Percentiles rank a stretch among this genome's conserved stretches.
Evolutionary conservation across 2,888 invertebrate genomes (phyloP).

Genomic region (Drosophila nigritarsus): DNA sequence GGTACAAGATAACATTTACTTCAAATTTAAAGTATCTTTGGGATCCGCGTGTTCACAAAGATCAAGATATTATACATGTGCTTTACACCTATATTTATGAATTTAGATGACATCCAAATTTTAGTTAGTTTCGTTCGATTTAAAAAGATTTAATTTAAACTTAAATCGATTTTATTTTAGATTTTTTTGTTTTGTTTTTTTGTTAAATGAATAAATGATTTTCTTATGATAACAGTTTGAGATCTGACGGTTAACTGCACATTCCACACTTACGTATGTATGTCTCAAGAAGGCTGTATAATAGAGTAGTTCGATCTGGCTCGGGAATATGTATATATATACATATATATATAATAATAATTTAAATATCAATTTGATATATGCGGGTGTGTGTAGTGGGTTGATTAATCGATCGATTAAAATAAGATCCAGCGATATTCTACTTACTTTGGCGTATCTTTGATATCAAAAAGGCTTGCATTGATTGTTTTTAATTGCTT

Average conservation of each 20-base stretch:
- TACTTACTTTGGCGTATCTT: too few species aligned
- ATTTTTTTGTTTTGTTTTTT: background rate
- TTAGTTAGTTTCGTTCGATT: too few species aligned
- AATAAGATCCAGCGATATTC: too few species aligned
- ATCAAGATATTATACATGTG: background rate
- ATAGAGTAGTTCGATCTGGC: background rate
- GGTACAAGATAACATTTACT: background rate
- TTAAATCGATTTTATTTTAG: background rate
- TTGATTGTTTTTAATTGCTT: constrained; percentile 22
- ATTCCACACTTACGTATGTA: background rate
- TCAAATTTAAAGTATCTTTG: background rate
- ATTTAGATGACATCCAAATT: background rate
- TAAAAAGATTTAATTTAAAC: too few species aligned
- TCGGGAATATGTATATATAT: background rate
- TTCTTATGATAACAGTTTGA: background rate
- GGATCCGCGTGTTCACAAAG: background rate
- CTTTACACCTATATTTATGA: background rate
- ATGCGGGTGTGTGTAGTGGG: too few species aligned
- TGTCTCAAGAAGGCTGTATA: background rate
- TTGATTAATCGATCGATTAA: too few species aligned
- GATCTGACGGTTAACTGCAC: background rate
- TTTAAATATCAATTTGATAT: too few species aligned
- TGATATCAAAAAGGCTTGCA: background rate
- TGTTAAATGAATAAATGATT: background rate
- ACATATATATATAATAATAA: too few species aligned